Evolutionary conservation across 2,113 vertebrate genomes (phyloP).

Genomic region (Nothoprocta pentlandii): DNA sequence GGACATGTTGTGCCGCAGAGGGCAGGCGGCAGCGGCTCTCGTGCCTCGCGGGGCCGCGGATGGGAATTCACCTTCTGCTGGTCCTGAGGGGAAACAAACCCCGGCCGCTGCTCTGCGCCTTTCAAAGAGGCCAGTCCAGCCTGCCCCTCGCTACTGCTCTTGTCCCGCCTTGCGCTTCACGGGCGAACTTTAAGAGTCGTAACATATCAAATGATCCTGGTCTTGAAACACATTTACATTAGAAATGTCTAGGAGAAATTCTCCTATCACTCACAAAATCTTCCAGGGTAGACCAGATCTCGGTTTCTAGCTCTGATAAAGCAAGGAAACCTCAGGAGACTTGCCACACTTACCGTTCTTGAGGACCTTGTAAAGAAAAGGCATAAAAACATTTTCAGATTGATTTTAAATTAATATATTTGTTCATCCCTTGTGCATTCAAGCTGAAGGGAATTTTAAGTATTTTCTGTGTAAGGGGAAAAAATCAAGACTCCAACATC

Average conservation of each 20-base stretch:
- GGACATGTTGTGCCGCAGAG: not conserved
- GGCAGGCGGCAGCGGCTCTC: not conserved
- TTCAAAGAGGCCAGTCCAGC: not conserved
- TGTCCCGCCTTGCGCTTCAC: no score
- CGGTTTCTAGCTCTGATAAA: not conserved
- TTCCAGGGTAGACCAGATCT: no score
- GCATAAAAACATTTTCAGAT: not conserved
- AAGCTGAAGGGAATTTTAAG: not conserved
- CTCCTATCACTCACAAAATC: not conserved
- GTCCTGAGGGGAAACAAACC: not conserved
- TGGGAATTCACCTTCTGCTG: not conserved
- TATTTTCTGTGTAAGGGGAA: not conserved
- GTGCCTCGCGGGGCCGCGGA: no score
- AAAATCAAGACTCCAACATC: not conserved
- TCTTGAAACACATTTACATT: no score
- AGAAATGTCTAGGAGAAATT: not conserved
- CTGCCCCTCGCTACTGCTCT: not conserved
- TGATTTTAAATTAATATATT: not conserved
- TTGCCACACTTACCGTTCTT: not conserved
- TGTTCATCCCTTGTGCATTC: not conserved
- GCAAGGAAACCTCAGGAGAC: fast-evolving
- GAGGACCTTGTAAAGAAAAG: not conserved
- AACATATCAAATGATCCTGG: not conserved
- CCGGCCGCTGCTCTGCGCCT: not conserved
- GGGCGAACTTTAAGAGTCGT: not conserved